A percentile compares a stretch with the other conserved stretches of the same genome.
These are phyloP conservation scores for Beris chalybata DNA, from an alignment of 2,888 invertebrate species.

Conservation along the genomic window DNA sequence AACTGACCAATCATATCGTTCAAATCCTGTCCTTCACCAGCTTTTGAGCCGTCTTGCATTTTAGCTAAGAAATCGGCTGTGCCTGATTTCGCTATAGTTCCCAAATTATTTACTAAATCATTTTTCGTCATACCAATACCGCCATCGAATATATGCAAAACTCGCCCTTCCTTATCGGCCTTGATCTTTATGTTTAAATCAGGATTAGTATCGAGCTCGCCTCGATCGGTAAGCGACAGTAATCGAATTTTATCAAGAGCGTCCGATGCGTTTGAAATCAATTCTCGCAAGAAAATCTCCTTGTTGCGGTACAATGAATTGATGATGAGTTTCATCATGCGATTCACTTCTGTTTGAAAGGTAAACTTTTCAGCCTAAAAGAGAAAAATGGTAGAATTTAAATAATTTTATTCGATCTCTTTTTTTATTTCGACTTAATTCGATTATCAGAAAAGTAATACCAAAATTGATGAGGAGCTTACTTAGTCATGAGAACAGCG, in stretches of 20 bases:
- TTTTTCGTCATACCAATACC: conserved; percentile 97
- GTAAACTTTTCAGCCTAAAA: conserved; percentile 74
- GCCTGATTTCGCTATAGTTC: conserved; percentile 97
- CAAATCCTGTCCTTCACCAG: conserved; percentile 69
- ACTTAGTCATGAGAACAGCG: no score
- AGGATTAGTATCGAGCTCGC: conserved; percentile 73
- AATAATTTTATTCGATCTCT: background rate
- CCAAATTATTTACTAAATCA: conserved; percentile 93
- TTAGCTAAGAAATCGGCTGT: conserved; percentile 94
- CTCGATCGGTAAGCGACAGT: conserved; percentile 84
- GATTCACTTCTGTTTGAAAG: conserved; percentile 98
- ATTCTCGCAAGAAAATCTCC: conserved; percentile 96
- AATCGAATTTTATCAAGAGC: conserved; percentile 97
- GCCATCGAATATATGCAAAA: conserved; percentile 92
- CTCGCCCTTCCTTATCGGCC: conserved; percentile 88
- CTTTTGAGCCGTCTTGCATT: conserved; percentile 68
- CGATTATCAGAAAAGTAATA: no score
- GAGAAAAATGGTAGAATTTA: conserved; percentile 14
- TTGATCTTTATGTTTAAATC: conserved; percentile 90
- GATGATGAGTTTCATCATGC: conserved; percentile 99
- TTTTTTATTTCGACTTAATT: no score
- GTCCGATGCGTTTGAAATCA: conserved; percentile 99
- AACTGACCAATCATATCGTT: conserved; percentile 99
- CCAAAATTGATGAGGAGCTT: no score
- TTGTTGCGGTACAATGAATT: conserved; percentile 99